Evolutionary conservation across 2,888 invertebrate genomes (phyloP).

Genomic region (Polyommatus icarus): DNA sequence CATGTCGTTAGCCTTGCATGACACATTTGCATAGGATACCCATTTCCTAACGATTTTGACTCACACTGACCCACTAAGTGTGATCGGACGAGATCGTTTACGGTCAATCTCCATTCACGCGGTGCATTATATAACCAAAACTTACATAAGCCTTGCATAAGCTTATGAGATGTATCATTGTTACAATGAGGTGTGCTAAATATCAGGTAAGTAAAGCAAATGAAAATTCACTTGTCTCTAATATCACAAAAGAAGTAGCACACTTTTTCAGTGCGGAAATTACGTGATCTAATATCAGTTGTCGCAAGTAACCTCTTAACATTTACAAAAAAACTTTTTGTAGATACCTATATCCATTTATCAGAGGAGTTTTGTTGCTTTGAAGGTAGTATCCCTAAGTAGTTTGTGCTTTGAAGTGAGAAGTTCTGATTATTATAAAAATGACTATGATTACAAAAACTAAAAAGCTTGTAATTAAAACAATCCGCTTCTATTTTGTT

Average conservation of each 20-base stretch:
- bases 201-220: constrained; percentile 3
- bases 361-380: too few species aligned
- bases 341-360: too few species aligned
- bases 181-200: background rate
- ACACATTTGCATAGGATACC: constrained; percentile 5
- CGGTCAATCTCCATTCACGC: constrained; percentile 16
- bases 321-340: too few species aligned
- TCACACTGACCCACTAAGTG: constrained; percentile 21
- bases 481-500: background rate
- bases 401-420: too few species aligned
- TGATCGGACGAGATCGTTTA: background rate
- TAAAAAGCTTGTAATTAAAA: background rate
- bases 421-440: too few species aligned
- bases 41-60: background rate
- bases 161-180: constrained; percentile 19
- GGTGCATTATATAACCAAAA: background rate
- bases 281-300: background rate
- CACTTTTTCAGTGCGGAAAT: background rate
- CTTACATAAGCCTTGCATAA: constrained; percentile 16
- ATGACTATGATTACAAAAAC: too few species aligned
- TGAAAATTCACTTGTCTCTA: background rate
- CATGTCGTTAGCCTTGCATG: background rate
- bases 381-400: too few species aligned
- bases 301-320: background rate
- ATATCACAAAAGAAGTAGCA: background rate